Evolutionary conservation across 2,888 invertebrate genomes (phyloP), one percentile per base, ranked within the genome.

Genomic region (Microctonus brassicae): DNA sequence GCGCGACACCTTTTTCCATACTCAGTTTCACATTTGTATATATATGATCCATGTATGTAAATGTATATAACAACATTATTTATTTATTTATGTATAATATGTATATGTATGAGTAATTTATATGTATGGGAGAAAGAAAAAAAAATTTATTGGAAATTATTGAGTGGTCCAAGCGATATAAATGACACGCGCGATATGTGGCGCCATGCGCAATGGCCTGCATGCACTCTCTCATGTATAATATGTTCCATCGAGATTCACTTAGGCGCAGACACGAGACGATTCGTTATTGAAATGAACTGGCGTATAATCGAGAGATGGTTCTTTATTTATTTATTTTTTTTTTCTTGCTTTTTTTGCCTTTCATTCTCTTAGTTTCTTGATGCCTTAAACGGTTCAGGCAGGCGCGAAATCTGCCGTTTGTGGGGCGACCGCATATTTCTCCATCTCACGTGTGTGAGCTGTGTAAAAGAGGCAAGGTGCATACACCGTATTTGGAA

Each of bases 201-300:
- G 34, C 34, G 64, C 26, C 47, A 47, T 33, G 47, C 29, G 57
- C 57, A 52, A 22, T 22, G 55, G 47, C 6, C 58, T 42, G 29
- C 58, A 17, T 42, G 29, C 58, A 17, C 47, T 47, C 47, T 47
- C 47, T 47, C 47, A 47, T 42, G n/a, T n/a, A n/a, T n/a, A n/a
- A n/a, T n/a, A n/a, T n/a, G 53, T 70, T 36, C 57, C 73, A 57
- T 70, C 71, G 73, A 75, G 77, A 82, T 79, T 80, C 76, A 74
- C 78, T 78, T 73, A 73, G 73, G 77, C 72, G 39, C 66, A 36
- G 70, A 69, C 69, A 72, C 60, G 71, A 75, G 66, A 67, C 60
- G 76, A 72, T 70, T 81, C 76, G 80, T 82, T 84, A 83, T 81
- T 81, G 83, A 83, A 84, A 84, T 84, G 80, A 82, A 82, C 77